Percentiles rank a stretch among this genome's conserved stretches.
Evolutionary conservation across 1,140 invertebrate species (phyloP).

Genomic region (Cydia splendana): DNA sequence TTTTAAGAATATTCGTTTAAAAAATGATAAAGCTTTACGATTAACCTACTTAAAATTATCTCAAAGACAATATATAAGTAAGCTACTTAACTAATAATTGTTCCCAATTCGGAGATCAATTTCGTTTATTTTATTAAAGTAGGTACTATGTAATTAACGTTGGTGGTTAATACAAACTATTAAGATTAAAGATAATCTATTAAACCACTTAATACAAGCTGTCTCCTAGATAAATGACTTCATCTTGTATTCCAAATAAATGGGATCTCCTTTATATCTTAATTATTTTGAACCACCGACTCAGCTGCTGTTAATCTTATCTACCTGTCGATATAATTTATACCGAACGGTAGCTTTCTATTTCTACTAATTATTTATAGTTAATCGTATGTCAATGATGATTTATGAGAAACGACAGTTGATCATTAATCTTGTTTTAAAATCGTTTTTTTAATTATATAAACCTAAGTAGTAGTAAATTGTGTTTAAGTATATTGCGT

Average conservation of each 20-base stretch:
- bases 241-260: constrained; percentile 19
- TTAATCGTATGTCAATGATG: neutral
- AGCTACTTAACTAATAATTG: too few species aligned
- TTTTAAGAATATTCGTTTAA: too few species aligned
- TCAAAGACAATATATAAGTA: too few species aligned
- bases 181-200: neutral
- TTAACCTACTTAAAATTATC: too few species aligned
- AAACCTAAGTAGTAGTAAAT: neutral
- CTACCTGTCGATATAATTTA: constrained; percentile 14
- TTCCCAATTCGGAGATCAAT: too few species aligned
- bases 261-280: neutral
- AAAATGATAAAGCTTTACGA: too few species aligned
- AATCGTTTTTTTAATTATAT: neutral
- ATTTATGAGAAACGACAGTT: constrained; percentile 2
- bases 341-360: constrained; percentile 12
- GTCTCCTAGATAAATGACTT: neutral
- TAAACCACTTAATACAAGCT: neutral
- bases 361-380: constrained; percentile 21
- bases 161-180: too few species aligned
- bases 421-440: neutral
- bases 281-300: neutral
- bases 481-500: too few species aligned
- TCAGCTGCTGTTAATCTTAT: constrained; percentile 12
- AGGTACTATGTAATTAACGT: too few species aligned
- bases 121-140: too few species aligned